A percentile compares a stretch with the other conserved stretches of the same genome.
Conservation (phyloP, 2,113 vertebrate species). For the Nothobranchius kuhntae region DNA sequence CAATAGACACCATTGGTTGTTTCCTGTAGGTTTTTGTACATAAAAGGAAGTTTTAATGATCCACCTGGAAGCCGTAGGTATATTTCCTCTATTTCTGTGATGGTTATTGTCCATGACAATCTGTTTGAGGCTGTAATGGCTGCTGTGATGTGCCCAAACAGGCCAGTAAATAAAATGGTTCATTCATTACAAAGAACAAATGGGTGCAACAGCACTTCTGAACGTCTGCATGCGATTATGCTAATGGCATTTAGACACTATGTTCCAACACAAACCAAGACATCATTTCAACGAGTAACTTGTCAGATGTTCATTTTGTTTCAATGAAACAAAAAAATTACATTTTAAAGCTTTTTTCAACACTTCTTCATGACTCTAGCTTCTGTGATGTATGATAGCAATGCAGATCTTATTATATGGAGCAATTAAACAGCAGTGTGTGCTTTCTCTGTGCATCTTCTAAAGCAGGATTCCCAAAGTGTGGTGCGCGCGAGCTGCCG, state of each 20-base stretch:
- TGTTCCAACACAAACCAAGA: background rate
- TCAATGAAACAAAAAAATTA: too few species aligned
- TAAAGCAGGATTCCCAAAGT: background rate
- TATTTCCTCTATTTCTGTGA: too few species aligned
- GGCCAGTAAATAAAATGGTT: background rate
- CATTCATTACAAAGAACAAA: background rate
- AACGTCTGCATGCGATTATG: background rate
- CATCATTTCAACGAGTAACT: background rate
- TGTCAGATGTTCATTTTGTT: too few species aligned
- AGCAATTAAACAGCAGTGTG: background rate
- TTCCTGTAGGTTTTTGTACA: background rate
- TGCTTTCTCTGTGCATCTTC: constrained; percentile 14
- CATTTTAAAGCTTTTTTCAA: background rate
- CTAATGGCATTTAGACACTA: background rate
- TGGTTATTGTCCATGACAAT: background rate
- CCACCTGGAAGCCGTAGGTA: too few species aligned
- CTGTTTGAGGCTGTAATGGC: background rate
- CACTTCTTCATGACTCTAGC: background rate
- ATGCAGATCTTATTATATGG: constrained; percentile 16
- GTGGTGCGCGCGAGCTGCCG: too few species aligned
- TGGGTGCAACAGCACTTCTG: background rate
- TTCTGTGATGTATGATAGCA: background rate
- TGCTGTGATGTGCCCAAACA: background rate
- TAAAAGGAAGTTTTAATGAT: background rate
- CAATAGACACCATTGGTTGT: background rate